A percentile compares a stretch with the other conserved stretches of the same genome.
Conservation (phyloP, 1,140 invertebrate genomes). For the Micrasema minimum region DNA sequence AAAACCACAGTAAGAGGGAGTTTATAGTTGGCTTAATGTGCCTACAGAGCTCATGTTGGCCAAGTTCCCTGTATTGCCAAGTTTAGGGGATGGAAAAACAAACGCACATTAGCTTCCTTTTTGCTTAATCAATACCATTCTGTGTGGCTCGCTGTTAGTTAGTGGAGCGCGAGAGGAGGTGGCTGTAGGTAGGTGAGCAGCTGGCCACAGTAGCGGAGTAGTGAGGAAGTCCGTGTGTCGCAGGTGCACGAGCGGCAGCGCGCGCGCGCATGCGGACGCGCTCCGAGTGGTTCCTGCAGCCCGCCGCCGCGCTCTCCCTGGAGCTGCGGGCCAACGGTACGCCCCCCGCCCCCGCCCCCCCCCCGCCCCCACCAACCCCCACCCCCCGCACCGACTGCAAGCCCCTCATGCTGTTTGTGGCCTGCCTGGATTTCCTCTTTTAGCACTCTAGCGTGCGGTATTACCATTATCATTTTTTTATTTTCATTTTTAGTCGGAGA, state of each 20-base stretch:
- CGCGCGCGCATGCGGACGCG: slow-evolving; percentile 90
- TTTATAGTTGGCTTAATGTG: too few species aligned
- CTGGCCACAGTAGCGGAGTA: too few species aligned
- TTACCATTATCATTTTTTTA: slow-evolving; percentile 6
- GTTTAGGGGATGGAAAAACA: too few species aligned
- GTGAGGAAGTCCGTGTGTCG: slow-evolving; percentile 46
- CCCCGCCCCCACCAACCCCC: slow-evolving; percentile 50
- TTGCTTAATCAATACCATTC: too few species aligned
- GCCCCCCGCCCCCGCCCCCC: slow-evolving; percentile 55
- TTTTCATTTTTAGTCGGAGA: slow-evolving; percentile 34
- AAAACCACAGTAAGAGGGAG: too few species aligned
- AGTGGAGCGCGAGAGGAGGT: too few species aligned
- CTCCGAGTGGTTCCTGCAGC: slow-evolving; percentile 93
- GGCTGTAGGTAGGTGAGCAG: too few species aligned
- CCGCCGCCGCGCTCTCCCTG: slow-evolving; percentile 70
- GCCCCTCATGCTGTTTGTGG: slow-evolving; percentile 65
- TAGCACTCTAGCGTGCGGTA: slow-evolving; percentile 52
- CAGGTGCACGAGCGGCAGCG: slow-evolving; percentile 94
- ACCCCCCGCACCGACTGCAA: slow-evolving; percentile 58
- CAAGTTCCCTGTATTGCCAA: too few species aligned
- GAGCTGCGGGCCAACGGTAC: slow-evolving; percentile 67
- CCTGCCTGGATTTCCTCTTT: slow-evolving; percentile 68
- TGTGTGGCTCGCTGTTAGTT: too few species aligned
- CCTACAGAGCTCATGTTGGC: too few species aligned
- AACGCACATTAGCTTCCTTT: too few species aligned